Conservation (phyloP, 2,888 invertebrate species). For the Helicoverpa assulta region DNA sequence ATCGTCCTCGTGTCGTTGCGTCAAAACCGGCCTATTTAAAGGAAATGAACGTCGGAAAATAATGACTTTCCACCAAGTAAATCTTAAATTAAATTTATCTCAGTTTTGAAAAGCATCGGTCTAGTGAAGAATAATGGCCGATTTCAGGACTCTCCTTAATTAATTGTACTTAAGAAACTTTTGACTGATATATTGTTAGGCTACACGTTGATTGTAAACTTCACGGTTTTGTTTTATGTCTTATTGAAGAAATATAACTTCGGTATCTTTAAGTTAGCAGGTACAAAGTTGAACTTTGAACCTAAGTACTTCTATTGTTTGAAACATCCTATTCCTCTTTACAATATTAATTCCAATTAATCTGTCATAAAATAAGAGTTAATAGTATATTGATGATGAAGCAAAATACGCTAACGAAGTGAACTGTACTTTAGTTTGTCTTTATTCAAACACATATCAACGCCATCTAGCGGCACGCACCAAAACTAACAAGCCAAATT, state of each 20-base stretch:
- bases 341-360: no score
- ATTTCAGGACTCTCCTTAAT: constrained; percentile 53
- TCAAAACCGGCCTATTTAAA: constrained; percentile 44
- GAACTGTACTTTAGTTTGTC: no score
- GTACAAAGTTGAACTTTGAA: no score
- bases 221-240: constrained; percentile 24
- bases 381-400: no score
- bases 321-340: no score
- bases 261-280: no score
- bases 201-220: constrained; percentile 25
- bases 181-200: constrained; percentile 53
- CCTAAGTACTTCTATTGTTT: no score
- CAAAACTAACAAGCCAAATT: constrained; percentile 23
- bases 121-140: constrained; percentile 62
- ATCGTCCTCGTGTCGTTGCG: constrained; percentile 30
- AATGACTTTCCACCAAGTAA: constrained; percentile 68
- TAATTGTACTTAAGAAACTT: constrained; percentile 59
- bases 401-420: no score
- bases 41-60: constrained; percentile 67
- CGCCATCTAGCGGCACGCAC: constrained; percentile 46
- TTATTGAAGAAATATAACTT: no score
- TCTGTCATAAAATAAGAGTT: no score
- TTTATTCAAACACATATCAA: constrained; percentile 1
- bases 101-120: constrained; percentile 64
- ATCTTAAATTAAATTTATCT: constrained; percentile 71